Evolutionary conservation across 2,797 vertebrate genomes (phyloP).

Genomic region (Typhlichthys eigenmanni): DNA sequence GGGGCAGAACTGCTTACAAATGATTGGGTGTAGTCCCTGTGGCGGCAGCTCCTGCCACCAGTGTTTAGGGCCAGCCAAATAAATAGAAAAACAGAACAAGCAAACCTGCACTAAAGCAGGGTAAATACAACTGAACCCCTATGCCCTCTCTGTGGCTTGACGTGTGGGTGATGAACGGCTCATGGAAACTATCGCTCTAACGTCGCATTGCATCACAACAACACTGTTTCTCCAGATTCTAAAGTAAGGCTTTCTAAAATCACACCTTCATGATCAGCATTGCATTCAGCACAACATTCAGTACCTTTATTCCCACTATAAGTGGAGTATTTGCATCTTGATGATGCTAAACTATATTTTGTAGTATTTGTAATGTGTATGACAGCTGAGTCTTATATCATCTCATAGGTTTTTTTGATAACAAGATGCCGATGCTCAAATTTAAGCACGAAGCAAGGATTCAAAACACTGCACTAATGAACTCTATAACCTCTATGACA

Average conservation of each 20-base stretch:
- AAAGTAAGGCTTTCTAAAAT: not conserved
- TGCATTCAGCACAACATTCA: slow-evolving; percentile 3
- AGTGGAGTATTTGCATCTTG: too few relatives aligned
- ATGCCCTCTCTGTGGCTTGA: slow-evolving; percentile 18
- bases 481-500: slow-evolving; percentile 12
- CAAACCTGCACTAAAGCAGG: not conserved
- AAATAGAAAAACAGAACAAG: slow-evolving; percentile 11
- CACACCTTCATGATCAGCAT: not conserved
- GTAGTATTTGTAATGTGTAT: too few relatives aligned
- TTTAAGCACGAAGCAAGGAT: too few relatives aligned
- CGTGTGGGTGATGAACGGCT: slow-evolving; percentile 46
- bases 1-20: slow-evolving; percentile 37
- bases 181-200: slow-evolving; percentile 23
- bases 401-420: too few relatives aligned
- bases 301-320: not conserved
- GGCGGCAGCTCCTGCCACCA: slow-evolving; percentile 15
- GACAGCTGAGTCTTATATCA: too few relatives aligned
- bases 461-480: too few relatives aligned
- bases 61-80: slow-evolving; percentile 46
- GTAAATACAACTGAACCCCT: slow-evolving; percentile 24
- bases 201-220: not conserved
- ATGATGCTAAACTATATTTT: too few relatives aligned
- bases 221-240: not conserved
- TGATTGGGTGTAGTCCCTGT: not conserved
- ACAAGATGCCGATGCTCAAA: too few relatives aligned